phyloP scores from a whole-genome alignment of 2,888 invertebrate genomes.

The Palloptera scutellata region DNA sequence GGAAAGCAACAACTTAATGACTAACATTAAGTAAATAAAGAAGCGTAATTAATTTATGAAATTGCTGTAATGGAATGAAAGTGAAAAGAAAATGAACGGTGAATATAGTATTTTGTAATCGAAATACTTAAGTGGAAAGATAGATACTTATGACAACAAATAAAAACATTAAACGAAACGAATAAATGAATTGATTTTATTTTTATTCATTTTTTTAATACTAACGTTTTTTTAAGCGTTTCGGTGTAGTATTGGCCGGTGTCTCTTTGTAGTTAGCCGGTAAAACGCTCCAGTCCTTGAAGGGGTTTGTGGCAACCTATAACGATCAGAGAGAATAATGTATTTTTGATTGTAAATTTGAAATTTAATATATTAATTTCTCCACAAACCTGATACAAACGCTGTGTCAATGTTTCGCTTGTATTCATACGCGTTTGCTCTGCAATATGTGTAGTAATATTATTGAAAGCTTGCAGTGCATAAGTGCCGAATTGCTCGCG shows the following conservation, averaged over 20 bases:
- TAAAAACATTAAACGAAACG: background rate
- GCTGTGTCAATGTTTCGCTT: conserved; percentile 70
- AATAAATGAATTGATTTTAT: conserved; percentile 26
- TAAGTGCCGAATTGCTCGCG: conserved; percentile 84
- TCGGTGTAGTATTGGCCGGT: conserved; percentile 59
- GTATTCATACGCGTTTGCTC: conserved; percentile 78
- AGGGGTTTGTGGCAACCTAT: conserved; percentile 71
- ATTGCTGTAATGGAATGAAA: conserved; percentile 22
- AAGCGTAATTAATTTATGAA: conserved; percentile 14
- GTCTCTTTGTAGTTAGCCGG: conserved; percentile 57
- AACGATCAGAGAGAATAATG: background rate
- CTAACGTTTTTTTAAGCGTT: conserved; percentile 63
- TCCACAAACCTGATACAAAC: conserved; percentile 71
- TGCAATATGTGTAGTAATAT: conserved; percentile 79
- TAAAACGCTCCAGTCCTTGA: conserved; percentile 70
- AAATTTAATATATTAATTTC: background rate
- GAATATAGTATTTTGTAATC: background rate
- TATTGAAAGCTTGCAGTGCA: conserved; percentile 81
- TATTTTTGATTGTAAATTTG: background rate
- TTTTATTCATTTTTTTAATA: conserved; percentile 41
- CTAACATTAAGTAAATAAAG: conserved; percentile 5
- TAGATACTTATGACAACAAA: background rate
- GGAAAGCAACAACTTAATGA: background rate
- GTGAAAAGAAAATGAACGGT: background rate
- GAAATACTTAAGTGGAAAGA: background rate